phyloP scores from a whole-genome alignment of 2,113 vertebrate species.

The Chrysochloris asiatica region DNA sequence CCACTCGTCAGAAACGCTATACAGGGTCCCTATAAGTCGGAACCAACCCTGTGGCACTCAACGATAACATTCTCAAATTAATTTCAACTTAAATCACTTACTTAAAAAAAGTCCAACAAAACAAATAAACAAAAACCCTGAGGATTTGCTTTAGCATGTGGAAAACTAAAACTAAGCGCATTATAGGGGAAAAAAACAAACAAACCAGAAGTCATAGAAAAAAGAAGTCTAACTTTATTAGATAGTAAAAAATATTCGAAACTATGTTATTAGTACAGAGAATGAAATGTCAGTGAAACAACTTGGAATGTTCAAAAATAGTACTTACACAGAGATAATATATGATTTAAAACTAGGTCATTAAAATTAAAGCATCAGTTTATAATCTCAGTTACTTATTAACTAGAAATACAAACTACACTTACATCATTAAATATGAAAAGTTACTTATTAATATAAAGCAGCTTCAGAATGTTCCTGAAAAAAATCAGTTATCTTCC shows the following conservation, averaged over 20 bases:
- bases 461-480: no score
- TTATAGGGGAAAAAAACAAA: no score
- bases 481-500: no score
- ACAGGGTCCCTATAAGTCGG: no score
- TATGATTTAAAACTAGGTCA: neutral
- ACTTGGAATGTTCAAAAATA: neutral
- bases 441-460: no score
- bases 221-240: neutral
- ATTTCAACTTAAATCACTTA: slow-evolving; percentile 18
- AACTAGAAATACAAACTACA: no score
- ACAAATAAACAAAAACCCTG: neutral
- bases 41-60: no score
- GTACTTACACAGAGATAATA: neutral
- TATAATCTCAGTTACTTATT: neutral
- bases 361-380: no score
- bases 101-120: no score
- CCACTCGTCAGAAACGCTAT: no score
- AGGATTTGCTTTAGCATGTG: neutral
- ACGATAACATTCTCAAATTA: slow-evolving; percentile 23
- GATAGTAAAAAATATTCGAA: neutral
- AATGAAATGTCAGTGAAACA: neutral
- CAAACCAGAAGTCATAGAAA: no score
- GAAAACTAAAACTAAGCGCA: neutral
- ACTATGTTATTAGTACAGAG: neutral
- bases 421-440: no score